Conservation (phyloP, 2,888 invertebrate species). For the Mimachlamys varia region DNA sequence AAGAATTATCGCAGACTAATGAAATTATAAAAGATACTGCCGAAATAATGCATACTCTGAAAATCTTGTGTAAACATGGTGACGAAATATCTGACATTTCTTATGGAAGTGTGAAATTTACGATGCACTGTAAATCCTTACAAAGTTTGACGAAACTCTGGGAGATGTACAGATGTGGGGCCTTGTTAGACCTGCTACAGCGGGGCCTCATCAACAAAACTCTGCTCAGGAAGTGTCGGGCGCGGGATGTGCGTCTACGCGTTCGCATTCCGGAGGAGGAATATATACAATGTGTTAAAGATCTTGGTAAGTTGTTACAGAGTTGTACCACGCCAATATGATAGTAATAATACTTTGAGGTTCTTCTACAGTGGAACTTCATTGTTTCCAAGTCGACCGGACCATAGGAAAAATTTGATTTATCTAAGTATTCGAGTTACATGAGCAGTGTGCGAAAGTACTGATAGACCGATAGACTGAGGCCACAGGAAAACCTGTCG, state of each 20-base stretch:
- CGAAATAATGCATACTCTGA: constrained; percentile 66
- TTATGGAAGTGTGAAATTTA: constrained; percentile 63
- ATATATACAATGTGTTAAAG: constrained; percentile 58
- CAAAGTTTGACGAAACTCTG: constrained; percentile 58
- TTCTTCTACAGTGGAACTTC: too few species aligned
- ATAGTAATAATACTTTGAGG: too few species aligned
- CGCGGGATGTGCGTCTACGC: constrained; percentile 53
- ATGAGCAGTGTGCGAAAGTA: too few species aligned
- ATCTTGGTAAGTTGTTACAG: constrained; percentile 58
- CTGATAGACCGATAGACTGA: too few species aligned
- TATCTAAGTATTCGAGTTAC: too few species aligned
- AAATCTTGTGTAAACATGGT: constrained; percentile 67
- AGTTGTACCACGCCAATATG: too few species aligned
- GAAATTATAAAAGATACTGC: constrained; percentile 62
- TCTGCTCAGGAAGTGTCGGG: constrained; percentile 53
- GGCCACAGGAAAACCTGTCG: too few species aligned
- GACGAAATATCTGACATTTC: constrained; percentile 58
- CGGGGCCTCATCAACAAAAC: constrained; percentile 58
- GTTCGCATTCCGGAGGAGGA: constrained; percentile 61
- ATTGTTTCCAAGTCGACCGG: too few species aligned
- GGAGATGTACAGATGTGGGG: constrained; percentile 60
- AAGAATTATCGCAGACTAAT: constrained; percentile 66
- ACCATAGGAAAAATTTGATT: too few species aligned
- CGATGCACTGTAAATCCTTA: constrained; percentile 54
- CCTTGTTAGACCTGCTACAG: constrained; percentile 56